These are phyloP conservation scores for Synanthedon andrenaeformis DNA, from an alignment of 2,888 invertebrate genomes.

Conservation along the genomic window DNA sequence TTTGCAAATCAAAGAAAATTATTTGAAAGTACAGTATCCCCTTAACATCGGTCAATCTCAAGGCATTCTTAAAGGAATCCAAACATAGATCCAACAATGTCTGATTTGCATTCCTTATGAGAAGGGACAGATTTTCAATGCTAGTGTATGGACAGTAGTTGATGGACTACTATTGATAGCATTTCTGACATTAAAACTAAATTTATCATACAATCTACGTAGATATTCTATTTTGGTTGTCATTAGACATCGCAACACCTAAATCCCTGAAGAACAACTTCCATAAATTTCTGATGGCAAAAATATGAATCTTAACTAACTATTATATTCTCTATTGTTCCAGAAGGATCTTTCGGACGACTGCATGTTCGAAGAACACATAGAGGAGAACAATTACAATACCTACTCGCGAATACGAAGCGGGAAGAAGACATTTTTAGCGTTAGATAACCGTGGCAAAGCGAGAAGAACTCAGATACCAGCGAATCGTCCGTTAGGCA, in stretches of 20 bases:
- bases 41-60: too few relatives aligned
- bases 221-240: too few relatives aligned
- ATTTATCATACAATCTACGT: too few relatives aligned
- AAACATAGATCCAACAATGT: not conserved
- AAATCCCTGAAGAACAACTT: too few relatives aligned
- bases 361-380: slow-evolving; percentile 88
- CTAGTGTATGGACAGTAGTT: too few relatives aligned
- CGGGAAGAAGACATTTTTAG: slow-evolving; percentile 80
- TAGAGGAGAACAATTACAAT: slow-evolving; percentile 87
- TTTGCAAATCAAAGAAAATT: not conserved
- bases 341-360: slow-evolving; percentile 88
- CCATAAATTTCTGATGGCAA: too few relatives aligned
- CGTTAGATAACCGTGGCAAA: slow-evolving; percentile 79
- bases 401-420: slow-evolving; percentile 81
- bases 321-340: slow-evolving; percentile 62
- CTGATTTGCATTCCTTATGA: not conserved
- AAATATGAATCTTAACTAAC: not conserved
- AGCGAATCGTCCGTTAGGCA: slow-evolving; percentile 75
- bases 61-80: not conserved
- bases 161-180: too few relatives aligned
- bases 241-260: too few relatives aligned
- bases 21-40: too few relatives aligned
- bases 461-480: slow-evolving; percentile 80
- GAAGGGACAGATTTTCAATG: too few relatives aligned
- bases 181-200: too few relatives aligned